Percentiles rank a stretch among this genome's conserved stretches.
Conservation (phyloP, 2,113 vertebrate genomes). For the Cranoglanis bouderius region DNA sequence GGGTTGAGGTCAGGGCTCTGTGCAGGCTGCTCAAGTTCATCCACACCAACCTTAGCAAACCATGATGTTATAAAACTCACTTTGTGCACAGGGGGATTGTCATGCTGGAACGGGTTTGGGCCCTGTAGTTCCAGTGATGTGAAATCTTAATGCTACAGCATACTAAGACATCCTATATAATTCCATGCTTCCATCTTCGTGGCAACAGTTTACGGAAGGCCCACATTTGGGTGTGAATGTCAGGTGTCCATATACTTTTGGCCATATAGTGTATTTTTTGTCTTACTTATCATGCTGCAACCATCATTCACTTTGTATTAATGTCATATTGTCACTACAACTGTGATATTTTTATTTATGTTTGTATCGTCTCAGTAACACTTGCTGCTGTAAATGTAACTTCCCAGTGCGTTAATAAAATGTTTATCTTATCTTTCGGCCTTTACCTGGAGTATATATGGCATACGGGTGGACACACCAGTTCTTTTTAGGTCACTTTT, state of each 20-base stretch:
- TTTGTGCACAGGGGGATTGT: no score
- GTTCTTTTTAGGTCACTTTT: background rate
- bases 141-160: no score
- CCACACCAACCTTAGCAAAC: no score
- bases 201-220: background rate
- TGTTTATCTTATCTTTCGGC: background rate
- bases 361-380: background rate
- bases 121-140: no score
- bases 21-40: no score
- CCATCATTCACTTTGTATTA: background rate
- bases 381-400: background rate
- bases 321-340: background rate
- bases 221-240: no score
- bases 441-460: background rate
- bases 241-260: no score
- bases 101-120: no score
- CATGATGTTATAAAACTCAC: no score
- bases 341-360: background rate
- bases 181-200: background rate
- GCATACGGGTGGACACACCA: background rate
- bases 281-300: background rate
- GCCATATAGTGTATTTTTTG: background rate
- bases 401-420: background rate
- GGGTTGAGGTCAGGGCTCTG: no score
- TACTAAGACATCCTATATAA: background rate